Base-by-base conservation (phyloP, 2,888 invertebrate species). In the Eilema caniola region DNA sequence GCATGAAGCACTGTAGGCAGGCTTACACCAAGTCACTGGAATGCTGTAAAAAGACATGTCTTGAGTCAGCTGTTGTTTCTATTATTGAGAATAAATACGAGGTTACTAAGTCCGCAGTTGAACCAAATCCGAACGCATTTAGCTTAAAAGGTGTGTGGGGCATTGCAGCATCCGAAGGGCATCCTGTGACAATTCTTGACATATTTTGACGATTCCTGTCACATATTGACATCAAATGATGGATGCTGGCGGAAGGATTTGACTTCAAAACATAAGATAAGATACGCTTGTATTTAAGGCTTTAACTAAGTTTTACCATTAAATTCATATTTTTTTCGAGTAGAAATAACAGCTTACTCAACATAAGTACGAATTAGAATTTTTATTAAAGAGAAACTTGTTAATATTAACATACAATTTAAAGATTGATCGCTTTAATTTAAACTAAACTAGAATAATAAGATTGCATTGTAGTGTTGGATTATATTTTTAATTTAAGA, bases 391-490 rank as follows among this genome's bases (percentile, higher is more conserved):
- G 84, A 78, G 84, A 85, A 83, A 85, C 79, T 78, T 84, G 79
- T 82, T 83, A 80, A 85, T 77, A 85, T 81, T 86, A 87, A 83
- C 74, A 83, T 78, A 84, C 83, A 83, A 86, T 87, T 85, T 82
- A 69, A 82, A 85, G 86, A 88, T 84, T 82, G 85, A 85, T 89
- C 87, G 92, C 93, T 93, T 92, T 91, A 89, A 89, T 90, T 90
- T 89, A 89, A 88, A 88, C 76, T 89, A 80, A 83, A 86, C 83
- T 86, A 87, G 83, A 87, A 85, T 71, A 79, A 73, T 92, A 91
- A 93, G 90, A 88, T 88, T 87, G 87, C 88, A 86, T 86, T 90
- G 89, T 92, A 90, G 87, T 89, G 91, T 86, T 89, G 89, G 85
- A 87, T 89, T 90, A 89, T 89, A 86, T 87, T 86, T 79, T 80